Conservation (phyloP, 2,888 invertebrate species). For the Ennomos fuscantarius region DNA sequence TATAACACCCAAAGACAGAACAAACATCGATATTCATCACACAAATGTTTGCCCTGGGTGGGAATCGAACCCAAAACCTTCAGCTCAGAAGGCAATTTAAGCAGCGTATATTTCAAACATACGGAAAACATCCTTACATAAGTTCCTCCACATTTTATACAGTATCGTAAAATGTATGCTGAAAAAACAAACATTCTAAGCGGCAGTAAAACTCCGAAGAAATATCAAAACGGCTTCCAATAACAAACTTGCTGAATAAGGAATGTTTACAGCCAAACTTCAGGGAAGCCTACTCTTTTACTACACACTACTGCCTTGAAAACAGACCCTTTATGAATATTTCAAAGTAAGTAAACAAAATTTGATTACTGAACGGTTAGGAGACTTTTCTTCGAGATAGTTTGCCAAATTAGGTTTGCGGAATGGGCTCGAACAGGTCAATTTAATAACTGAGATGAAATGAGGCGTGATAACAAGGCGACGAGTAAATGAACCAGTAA, state of each 20-base stretch:
- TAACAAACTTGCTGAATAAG: slow-evolving; percentile 34
- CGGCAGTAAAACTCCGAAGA: slow-evolving; percentile 29
- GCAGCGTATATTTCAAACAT: not conserved
- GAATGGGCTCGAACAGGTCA: not conserved
- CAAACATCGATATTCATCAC: too few relatives aligned
- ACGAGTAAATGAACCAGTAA: too few relatives aligned
- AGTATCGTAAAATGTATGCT: slow-evolving; percentile 12
- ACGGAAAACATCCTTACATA: not conserved
- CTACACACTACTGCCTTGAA: slow-evolving; percentile 21
- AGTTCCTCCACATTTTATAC: slow-evolving; percentile 4
- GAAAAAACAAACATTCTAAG: slow-evolving; percentile 38
- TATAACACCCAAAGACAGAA: too few relatives aligned
- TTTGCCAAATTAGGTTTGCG: slow-evolving; percentile 2
- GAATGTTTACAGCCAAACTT: slow-evolving; percentile 41
- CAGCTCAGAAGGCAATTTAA: too few relatives aligned
- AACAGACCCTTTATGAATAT: slow-evolving; percentile 21
- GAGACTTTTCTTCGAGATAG: slow-evolving; percentile 1
- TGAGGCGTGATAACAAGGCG: too few relatives aligned
- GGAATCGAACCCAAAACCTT: too few relatives aligned
- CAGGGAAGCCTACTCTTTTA: slow-evolving; percentile 36
- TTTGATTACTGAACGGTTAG: slow-evolving; percentile 17
- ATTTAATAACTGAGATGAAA: too few relatives aligned
- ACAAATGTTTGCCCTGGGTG: too few relatives aligned
- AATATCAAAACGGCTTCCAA: slow-evolving; percentile 46
- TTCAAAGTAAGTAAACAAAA: slow-evolving; percentile 9